These are phyloP conservation scores for Pituophis catenifer DNA, from an alignment of 2,113 vertebrate genomes.

Conservation along the genomic window DNA sequence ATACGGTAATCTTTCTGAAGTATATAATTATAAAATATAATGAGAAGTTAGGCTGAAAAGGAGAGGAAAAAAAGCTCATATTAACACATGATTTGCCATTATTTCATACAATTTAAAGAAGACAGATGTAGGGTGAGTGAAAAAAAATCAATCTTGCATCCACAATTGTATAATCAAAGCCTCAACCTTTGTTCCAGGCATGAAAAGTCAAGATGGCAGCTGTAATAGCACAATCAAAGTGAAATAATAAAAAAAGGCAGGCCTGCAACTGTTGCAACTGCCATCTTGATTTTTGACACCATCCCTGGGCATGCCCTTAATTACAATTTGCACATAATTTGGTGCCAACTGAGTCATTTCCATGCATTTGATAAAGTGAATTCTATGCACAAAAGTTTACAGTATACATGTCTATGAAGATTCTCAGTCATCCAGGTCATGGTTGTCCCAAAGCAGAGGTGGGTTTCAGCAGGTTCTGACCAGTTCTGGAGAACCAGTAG, in stretches of 20 bases:
- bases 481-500: no score
- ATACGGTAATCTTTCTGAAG: conserved; percentile 21
- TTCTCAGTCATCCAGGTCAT: not conserved
- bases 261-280: not conserved
- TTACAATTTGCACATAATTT: not conserved
- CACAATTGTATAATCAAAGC: not conserved
- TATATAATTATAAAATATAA: conserved; percentile 1
- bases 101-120: not conserved
- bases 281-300: not conserved
- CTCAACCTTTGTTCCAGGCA: not conserved
- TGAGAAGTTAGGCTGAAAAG: not conserved
- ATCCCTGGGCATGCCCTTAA: not conserved
- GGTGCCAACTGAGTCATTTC: not conserved
- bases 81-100: conserved; percentile 15
- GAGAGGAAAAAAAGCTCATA: not conserved
- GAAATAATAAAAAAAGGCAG: not conserved
- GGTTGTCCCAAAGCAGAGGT: not conserved
- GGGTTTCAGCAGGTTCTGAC: no score
- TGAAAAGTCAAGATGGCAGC: not conserved
- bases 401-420: not conserved
- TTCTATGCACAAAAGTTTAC: not conserved
- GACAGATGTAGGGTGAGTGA: not conserved
- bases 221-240: not conserved
- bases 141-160: not conserved
- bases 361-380: not conserved